A percentile compares a stretch with the other conserved stretches of the same genome.
phyloP scores from a whole-genome alignment of 2,113 vertebrate species.

The Chaetura pelagica region DNA sequence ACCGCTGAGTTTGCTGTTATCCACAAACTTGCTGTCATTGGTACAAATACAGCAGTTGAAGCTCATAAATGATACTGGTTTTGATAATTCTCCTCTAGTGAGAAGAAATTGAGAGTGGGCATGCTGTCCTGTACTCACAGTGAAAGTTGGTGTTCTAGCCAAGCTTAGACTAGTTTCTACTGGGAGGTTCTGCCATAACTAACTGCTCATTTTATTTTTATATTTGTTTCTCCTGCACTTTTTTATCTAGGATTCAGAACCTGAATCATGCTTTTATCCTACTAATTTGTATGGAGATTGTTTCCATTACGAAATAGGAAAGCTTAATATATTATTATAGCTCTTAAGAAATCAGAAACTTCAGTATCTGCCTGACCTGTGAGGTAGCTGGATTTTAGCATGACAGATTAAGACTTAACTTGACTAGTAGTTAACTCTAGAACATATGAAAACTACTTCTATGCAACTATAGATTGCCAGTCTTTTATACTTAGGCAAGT shows the following conservation, averaged over 20 bases:
- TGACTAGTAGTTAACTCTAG: background rate
- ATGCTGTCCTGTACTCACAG: background rate
- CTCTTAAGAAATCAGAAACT: background rate
- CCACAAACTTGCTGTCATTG: background rate
- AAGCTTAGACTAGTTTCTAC: background rate
- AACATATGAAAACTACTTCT: background rate
- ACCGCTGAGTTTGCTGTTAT: background rate
- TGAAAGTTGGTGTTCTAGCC: background rate
- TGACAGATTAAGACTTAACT: background rate
- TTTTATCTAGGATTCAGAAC: background rate
- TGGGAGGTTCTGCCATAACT: background rate
- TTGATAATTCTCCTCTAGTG: background rate
- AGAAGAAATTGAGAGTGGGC: background rate
- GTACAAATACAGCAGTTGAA: background rate
- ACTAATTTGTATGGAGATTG: background rate
- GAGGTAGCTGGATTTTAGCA: background rate
- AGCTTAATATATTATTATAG: background rate
- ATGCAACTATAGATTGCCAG: background rate
- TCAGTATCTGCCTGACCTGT: background rate
- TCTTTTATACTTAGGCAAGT: background rate
- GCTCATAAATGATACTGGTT: background rate
- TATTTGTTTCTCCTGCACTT: background rate
- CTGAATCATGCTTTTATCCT: background rate
- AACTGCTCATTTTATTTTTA: background rate
- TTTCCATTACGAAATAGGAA: background rate